These are phyloP conservation scores for Hemicrepidius hirtus DNA, from an alignment of 2,888 invertebrate species.

Conservation along the genomic window DNA sequence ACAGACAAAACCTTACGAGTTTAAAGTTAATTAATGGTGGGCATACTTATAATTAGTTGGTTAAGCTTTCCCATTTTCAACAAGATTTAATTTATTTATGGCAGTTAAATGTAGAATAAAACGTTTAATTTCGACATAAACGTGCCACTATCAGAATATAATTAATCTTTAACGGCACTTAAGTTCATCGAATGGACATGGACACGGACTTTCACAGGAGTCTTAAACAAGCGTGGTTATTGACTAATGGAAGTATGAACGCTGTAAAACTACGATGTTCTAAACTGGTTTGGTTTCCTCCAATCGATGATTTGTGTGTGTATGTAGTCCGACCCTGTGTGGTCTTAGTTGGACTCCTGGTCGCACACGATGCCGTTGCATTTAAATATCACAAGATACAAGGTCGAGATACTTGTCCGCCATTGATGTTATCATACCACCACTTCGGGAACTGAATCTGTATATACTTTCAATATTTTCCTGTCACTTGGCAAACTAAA, in stretches of 20 bases:
- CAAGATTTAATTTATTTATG: constrained; percentile 19
- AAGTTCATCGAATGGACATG: constrained; percentile 29
- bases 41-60: too few relatives aligned
- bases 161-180: constrained; percentile 36
- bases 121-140: constrained; percentile 25
- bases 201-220: constrained; percentile 36
- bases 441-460: constrained; percentile 31
- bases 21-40: too few relatives aligned
- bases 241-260: constrained; percentile 39
- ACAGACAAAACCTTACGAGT: too few relatives aligned
- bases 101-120: constrained; percentile 6
- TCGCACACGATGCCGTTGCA: constrained; percentile 62
- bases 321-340: constrained; percentile 61
- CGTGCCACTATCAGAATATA: constrained; percentile 29
- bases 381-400: constrained; percentile 63
- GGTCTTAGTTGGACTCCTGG: constrained; percentile 61
- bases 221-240: constrained; percentile 27
- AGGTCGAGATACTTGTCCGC: constrained; percentile 57
- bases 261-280: constrained; percentile 35
- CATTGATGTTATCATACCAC: constrained; percentile 56
- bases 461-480: constrained; percentile 22
- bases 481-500: not conserved
- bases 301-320: constrained; percentile 63
- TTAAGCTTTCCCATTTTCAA: not conserved
- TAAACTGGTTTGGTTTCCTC: constrained; percentile 62